Percentiles rank a stretch among this genome's conserved stretches.
Conservation (phyloP, 2,113 vertebrate genomes). For the Todiramphus saurophagus region DNA sequence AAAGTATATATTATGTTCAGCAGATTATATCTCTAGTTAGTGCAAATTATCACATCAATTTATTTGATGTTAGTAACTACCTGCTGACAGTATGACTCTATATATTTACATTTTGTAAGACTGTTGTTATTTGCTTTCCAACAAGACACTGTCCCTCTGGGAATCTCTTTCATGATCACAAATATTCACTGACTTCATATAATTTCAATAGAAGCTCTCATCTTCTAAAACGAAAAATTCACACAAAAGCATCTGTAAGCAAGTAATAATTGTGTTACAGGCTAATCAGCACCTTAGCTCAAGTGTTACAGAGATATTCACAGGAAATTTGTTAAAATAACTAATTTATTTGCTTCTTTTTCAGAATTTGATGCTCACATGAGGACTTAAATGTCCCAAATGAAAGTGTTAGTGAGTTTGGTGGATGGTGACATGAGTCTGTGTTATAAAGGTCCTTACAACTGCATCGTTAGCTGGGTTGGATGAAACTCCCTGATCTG, state of each 20-base stretch:
- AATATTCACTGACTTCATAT: neutral
- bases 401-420: neutral
- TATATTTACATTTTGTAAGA: neutral
- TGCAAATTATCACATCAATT: neutral
- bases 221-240: neutral
- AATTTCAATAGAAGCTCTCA: neutral
- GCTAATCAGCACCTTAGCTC: neutral
- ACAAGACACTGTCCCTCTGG: neutral
- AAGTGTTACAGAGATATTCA: neutral
- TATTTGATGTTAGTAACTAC: neutral
- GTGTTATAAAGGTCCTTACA: neutral
- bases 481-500: neutral
- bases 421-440: neutral
- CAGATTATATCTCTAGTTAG: neutral
- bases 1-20: neutral
- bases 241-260: neutral
- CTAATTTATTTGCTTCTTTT: neutral
- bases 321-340: neutral
- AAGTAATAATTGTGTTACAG: neutral
- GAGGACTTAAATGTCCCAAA: neutral
- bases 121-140: neutral
- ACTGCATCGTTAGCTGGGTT: neutral
- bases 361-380: neutral
- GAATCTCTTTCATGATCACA: neutral
- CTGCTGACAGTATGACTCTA: neutral